These are phyloP conservation scores for Myotis vivesi DNA, from an alignment of 2,797 vertebrate genomes.

Conservation along the genomic window DNA sequence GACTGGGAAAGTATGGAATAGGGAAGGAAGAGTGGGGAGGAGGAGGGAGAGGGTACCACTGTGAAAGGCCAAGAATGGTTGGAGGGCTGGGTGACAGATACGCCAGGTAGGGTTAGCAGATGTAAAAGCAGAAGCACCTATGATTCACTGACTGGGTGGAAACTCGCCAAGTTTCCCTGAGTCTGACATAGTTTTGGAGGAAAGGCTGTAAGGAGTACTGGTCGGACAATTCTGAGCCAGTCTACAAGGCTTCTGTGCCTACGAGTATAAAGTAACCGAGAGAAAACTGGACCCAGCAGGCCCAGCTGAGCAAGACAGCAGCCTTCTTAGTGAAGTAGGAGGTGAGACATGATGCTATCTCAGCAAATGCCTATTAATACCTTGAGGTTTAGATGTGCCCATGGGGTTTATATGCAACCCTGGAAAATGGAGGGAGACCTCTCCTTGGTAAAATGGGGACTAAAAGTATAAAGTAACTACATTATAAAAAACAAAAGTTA, in stretches of 20 bases:
- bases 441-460: neutral
- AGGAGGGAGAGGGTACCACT: neutral
- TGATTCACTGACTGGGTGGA: neutral
- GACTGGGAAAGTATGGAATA: neutral
- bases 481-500: neutral
- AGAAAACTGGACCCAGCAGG: neutral
- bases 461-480: neutral
- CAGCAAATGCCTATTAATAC: neutral
- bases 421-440: neutral
- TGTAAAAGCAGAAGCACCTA: neutral
- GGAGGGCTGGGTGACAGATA: neutral
- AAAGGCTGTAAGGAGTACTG: neutral
- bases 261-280: neutral
- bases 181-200: neutral
- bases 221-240: neutral
- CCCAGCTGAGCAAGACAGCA: neutral
- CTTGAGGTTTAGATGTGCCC: neutral
- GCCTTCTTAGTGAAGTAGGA: neutral
- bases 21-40: neutral
- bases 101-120: neutral
- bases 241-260: neutral
- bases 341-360: neutral
- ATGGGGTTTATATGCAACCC: neutral
- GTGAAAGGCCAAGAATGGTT: neutral
- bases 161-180: neutral